phyloP scores from a whole-genome alignment of 2,888 invertebrate species.

The Pasiphila rectangulata region DNA sequence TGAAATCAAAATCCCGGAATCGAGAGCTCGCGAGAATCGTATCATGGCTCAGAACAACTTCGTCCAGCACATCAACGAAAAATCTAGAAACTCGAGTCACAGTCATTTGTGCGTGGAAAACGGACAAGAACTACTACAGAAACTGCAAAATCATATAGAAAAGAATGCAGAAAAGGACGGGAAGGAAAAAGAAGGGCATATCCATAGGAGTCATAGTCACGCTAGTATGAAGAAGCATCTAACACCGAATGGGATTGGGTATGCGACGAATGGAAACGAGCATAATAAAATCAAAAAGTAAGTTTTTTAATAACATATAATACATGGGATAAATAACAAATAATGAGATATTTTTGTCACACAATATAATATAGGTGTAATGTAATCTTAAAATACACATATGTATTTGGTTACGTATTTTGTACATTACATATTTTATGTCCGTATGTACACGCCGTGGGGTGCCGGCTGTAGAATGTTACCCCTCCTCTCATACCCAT shows the following conservation, averaged over 20 bases:
- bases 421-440: no score
- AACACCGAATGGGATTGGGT: constrained; percentile 65
- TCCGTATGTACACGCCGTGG: no score
- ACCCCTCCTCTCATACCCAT: no score
- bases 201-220: constrained; percentile 72
- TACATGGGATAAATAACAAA: no score
- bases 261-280: constrained; percentile 59
- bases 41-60: constrained; percentile 75
- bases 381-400: no score
- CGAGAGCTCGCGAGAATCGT: constrained; percentile 72
- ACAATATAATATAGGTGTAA: no score
- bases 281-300: no score
- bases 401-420: no score
- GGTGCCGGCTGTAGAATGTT: no score
- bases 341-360: no score
- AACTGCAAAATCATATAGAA: constrained; percentile 39
- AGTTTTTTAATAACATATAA: no score
- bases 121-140: constrained; percentile 49
- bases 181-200: constrained; percentile 44
- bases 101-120: constrained; percentile 67
- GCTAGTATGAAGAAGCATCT: constrained; percentile 70
- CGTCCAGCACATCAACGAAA: constrained; percentile 71
- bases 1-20: constrained; percentile 80
- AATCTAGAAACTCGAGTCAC: constrained; percentile 59
- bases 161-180: constrained; percentile 41